Evolutionary conservation across 1,140 invertebrate genomes (phyloP), one percentile per base, ranked within the genome.

Genomic region (Chironomus tepperi): DNA sequence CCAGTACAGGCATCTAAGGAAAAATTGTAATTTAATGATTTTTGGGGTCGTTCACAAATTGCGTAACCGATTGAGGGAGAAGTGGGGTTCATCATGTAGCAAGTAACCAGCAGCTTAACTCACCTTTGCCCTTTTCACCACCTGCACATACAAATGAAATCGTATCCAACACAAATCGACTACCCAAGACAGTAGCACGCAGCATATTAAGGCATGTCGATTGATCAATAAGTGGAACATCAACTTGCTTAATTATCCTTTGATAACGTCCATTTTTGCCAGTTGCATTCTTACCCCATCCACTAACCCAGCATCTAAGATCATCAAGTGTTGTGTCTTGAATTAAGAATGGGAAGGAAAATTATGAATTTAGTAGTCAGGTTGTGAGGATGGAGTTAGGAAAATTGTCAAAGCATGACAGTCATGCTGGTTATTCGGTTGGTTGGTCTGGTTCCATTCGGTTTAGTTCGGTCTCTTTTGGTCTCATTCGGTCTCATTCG

Each of bases 251-350:
- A 76, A 90, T 78, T 21, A 90, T 87, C 73, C 85, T 86, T 79
- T 91, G 90, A 78, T 89, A 91, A 43, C 83, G 84, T 0, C 89
- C 89, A 42, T 77, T 83, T 2, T 83, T 75, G 10, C 89, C 90
- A 77, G 93, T 93, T 76, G 89, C 87, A 78, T 92, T 86, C 77
- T 92, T 92, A 24, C 92, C 92, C 90, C 91, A 93, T 15, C 92
- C 92, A 0, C 90, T 86, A 0, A 92, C 90, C 85, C 85, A 88
- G 78, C 92, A 94, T 76, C 47, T n/a, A 16, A 72, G 19, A 7
- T 16, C 67, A 19, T 15, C 10, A 12, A 72, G 12, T 15, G 18
- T 72, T 6, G 24, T 34, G 16, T 72, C 34, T 21, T 16, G 19
- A 72, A 24, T 72, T 34, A 34, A 2, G 1, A 5, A 2, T 34